These are phyloP conservation scores for Prolemur simus DNA, from an alignment of 2,113 vertebrate species.

Conservation along the genomic window DNA sequence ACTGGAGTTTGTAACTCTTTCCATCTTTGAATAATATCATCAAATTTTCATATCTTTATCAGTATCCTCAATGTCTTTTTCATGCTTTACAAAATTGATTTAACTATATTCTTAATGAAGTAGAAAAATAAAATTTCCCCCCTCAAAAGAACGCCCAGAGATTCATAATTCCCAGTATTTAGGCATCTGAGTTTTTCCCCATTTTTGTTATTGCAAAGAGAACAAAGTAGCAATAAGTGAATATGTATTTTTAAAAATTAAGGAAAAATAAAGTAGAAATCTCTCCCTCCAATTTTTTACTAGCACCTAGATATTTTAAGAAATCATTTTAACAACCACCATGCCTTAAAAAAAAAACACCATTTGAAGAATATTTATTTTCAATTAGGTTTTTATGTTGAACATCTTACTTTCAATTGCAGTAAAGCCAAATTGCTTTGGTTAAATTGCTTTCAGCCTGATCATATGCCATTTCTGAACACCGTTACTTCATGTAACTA, in stretches of 20 bases:
- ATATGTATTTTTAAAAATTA: background rate
- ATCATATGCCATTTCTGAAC: background rate
- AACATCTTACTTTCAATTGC: background rate
- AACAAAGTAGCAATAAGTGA: background rate
- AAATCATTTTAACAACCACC: background rate
- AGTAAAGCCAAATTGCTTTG: background rate
- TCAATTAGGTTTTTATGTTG: background rate
- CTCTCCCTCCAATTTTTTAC: background rate
- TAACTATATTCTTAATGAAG: background rate
- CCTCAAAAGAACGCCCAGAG: background rate
- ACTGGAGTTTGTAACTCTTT: background rate
- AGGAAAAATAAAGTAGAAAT: background rate
- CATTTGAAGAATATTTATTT: background rate
- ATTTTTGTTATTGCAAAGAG: background rate
- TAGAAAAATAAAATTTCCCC: background rate
- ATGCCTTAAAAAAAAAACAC: background rate
- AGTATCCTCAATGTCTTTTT: background rate
- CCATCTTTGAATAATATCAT: background rate
- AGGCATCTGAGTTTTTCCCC: background rate
- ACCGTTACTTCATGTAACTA: background rate
- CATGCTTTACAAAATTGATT: background rate
- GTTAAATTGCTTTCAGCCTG: conserved; percentile 32
- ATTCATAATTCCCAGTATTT: background rate
- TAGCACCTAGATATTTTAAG: background rate
- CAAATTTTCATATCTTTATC: background rate